Evolutionary conservation across 2,113 vertebrate species (phyloP).

Genomic region (Sinocyclocheilus grahami): DNA sequence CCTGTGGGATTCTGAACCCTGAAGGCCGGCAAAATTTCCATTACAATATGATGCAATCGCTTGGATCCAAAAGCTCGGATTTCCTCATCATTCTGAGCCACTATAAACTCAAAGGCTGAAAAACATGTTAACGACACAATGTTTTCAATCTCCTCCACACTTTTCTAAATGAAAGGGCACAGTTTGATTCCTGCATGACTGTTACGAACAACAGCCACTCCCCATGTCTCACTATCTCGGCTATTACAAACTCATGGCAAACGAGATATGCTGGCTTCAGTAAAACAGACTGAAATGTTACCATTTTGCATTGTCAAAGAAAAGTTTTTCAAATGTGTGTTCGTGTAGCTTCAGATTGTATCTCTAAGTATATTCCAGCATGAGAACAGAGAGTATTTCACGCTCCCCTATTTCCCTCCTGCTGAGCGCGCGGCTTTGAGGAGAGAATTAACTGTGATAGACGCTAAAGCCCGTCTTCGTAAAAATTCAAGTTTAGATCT

Average conservation of each 20-base stretch:
- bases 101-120: slow-evolving; percentile 10
- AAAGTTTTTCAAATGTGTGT: background rate
- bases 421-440: background rate
- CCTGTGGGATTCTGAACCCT: background rate
- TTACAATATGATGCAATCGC: slow-evolving; percentile 8
- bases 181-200: background rate
- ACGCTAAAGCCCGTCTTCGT: background rate
- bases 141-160: slow-evolving; percentile 1
- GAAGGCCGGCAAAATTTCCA: background rate
- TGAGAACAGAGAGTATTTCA: background rate
- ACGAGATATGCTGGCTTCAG: background rate
- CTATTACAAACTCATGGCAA: background rate
- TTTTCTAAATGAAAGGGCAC: slow-evolving; percentile 4
- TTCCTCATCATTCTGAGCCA: background rate
- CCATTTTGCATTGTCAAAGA: background rate
- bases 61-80: slow-evolving; percentile 22
- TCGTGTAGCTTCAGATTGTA: background rate
- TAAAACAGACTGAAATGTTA: background rate
- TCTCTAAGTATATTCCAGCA: background rate
- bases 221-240: background rate
- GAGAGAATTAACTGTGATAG: slow-evolving; percentile 26
- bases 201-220: background rate
- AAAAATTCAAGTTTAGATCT: background rate
- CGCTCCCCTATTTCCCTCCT: slow-evolving; percentile 5
- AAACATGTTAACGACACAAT: slow-evolving; percentile 17